Evolutionary conservation across 64 coral and sea anemone genomes (phyloP), one percentile per base, ranked within the genome.

Genomic region (Montipora efflorescens): DNA sequence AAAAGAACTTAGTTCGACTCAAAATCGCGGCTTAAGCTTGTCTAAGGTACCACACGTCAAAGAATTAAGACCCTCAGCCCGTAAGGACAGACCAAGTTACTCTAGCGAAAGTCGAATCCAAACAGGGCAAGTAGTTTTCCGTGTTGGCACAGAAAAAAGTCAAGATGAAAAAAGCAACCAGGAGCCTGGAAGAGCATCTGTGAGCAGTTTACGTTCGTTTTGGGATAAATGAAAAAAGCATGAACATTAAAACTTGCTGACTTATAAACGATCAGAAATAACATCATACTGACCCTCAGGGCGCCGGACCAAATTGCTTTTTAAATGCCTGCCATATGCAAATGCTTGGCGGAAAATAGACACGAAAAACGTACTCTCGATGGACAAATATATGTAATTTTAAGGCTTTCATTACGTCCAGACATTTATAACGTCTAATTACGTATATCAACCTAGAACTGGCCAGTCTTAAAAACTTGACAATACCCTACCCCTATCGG

Each of bases 41-140:
- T 86, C 82, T 20, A 86, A 86, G 14, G 82, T 86, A 23, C 82
- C 82, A 13, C 82, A 86, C 20, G 82, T 86, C 4, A 86, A 51
- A 86, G 82, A 59, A 51, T 8, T 86, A 20, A 86, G 20, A 45
- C 47, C 82, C 8, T 71, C 44, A 11, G 23, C 46, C n/a, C 64
- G 71, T 14, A 47, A 50, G 48, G 44, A 86, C 48, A 86, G 64
- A 67, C 16, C 66, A 48, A 86, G 64, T 14, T 72, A 86, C 45
- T 48, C 82, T 10, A 86, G 67, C 46, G 82, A 86, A 6, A 23
- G 66, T 44, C 62, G 82, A 71, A 14, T 64, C 71, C 62, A 15
- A 7, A 86, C 47, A 5, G 62, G 71, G 20, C 45, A 43, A 71
- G 36, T 22, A 5, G 1, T 19, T 9, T 71, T 49, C 36, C 82